Conservation (phyloP, 2,888 invertebrate genomes). For the Scaptomyza polygonia region DNA sequence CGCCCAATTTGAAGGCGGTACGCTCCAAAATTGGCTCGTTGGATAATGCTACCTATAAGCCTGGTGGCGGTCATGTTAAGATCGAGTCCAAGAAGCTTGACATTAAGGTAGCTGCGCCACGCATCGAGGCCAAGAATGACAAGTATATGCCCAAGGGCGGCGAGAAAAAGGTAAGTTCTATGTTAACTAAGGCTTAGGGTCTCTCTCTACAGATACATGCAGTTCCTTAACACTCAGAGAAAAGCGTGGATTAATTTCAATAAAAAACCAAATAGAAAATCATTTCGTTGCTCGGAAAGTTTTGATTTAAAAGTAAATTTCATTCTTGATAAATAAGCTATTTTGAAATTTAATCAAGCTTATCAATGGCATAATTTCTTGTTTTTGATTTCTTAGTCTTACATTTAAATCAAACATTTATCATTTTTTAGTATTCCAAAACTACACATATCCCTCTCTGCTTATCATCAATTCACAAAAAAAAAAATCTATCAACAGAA, state of each 20-base stretch:
- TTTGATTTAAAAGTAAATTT: no score
- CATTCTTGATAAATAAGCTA: no score
- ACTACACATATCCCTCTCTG: background rate
- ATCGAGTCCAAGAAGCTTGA: slow-evolving; percentile 95
- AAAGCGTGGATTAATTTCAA: background rate
- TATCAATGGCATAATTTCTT: no score
- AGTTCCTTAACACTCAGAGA: no score
- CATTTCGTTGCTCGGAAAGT: no score
- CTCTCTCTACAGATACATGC: background rate
- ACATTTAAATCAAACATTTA: no score
- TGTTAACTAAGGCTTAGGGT: slow-evolving; percentile 4
- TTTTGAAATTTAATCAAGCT: no score
- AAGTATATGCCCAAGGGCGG: slow-evolving; percentile 94
- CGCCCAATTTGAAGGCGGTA: slow-evolving; percentile 95
- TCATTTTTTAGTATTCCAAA: background rate
- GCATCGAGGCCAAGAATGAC: slow-evolving; percentile 96
- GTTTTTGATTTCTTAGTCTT: no score
- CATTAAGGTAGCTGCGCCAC: slow-evolving; percentile 92
- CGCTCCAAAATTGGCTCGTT: slow-evolving; percentile 96
- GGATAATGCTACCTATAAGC: slow-evolving; percentile 94
- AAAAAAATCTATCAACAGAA: slow-evolving; percentile 8
- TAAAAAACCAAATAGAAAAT: no score
- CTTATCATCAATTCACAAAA: slow-evolving; percentile 19
- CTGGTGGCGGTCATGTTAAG: slow-evolving; percentile 94
- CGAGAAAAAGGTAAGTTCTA: slow-evolving; percentile 91